Evolutionary conservation across 1,140 invertebrate genomes (phyloP), one percentile per base, ranked within the genome.

Genomic region (Scylla paramamosain): DNA sequence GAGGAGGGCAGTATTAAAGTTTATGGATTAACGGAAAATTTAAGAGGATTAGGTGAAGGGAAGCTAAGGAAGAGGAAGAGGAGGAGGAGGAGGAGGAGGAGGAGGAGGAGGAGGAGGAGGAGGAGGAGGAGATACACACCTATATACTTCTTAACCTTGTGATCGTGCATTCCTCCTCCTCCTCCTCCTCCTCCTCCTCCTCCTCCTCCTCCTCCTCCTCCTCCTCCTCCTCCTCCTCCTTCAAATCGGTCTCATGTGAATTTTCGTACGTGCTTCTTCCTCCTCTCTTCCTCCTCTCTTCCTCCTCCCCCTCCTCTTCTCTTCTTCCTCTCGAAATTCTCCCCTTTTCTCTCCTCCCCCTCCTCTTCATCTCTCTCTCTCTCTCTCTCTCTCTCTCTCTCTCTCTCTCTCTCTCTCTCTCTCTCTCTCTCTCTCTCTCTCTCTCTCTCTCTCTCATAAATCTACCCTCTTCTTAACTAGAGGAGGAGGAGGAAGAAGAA

Each of bases 321-420:
- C 82, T 8, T 31, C 82, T 31, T 25, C 6, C 20, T n/a, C 82
- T 83, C 20, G 6, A n/a, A 8, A 28, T 28, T 39, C 84, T 28
- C 39, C 7, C 12, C 31, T 29, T 25, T 8, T 39, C 10, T 39
- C 28, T 46, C 31, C 10, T 87, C 39, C 12, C 10, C 29, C 28
- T 32, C 31, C 14, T 39, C 31, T 10, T 32, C 31, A 0, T 46
- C 84, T 39, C 45, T 28, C 48, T 46, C 46, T 28, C 45, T 28
- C 89, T 48, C 48, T 46, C 86, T 88, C 86, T 88, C 86, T 88
- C 45, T 46, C 86, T 46, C 31, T 88, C 86, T 46, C 86, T 46
- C 31, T 88, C 86, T 46, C 86, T 46, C 86, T 88, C 32, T 46
- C 86, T 88, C 86, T 45, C 32, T 88, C 86, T 46, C 86, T 46